These are phyloP conservation scores for Trichopoda pennipes DNA, from an alignment of 2,888 invertebrate genomes.

Conservation along the genomic window DNA sequence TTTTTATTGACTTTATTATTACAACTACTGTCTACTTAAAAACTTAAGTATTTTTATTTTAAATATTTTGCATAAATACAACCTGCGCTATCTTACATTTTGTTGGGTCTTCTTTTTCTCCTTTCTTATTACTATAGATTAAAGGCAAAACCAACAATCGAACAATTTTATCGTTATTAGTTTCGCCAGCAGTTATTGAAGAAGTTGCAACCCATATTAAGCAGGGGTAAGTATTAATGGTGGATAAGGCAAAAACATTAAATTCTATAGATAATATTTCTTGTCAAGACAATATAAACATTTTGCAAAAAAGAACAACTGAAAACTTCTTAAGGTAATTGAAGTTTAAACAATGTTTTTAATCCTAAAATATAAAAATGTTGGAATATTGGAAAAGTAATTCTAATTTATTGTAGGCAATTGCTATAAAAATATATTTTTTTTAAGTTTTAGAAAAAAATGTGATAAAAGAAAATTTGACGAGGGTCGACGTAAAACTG, in stretches of 20 bases:
- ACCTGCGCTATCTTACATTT: background rate
- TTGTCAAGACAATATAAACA: background rate
- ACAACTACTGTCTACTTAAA: slow-evolving; percentile 37
- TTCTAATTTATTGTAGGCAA: no score
- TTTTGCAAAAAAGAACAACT: slow-evolving; percentile 4
- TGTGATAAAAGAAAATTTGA: no score
- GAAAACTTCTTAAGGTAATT: background rate
- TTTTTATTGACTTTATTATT: slow-evolving; percentile 10
- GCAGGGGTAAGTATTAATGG: slow-evolving; percentile 78
- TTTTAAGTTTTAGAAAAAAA: background rate
- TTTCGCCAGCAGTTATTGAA: slow-evolving; percentile 86
- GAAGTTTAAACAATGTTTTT: background rate
- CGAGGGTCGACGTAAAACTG: no score
- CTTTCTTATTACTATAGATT: slow-evolving; percentile 75
- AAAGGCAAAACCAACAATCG: slow-evolving; percentile 92
- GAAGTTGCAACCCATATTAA: slow-evolving; percentile 83
- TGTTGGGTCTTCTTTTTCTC: slow-evolving; percentile 36
- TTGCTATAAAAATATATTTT: background rate
- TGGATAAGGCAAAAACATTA: slow-evolving; percentile 5
- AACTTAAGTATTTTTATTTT: slow-evolving; percentile 8
- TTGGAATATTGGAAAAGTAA: background rate
- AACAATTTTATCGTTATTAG: slow-evolving; percentile 93
- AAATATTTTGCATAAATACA: background rate
- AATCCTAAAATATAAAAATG: slow-evolving; percentile 4
- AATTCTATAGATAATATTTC: slow-evolving; percentile 4